Base-by-base conservation (phyloP, 2,888 invertebrate species). In the Noctua janthina region DNA sequence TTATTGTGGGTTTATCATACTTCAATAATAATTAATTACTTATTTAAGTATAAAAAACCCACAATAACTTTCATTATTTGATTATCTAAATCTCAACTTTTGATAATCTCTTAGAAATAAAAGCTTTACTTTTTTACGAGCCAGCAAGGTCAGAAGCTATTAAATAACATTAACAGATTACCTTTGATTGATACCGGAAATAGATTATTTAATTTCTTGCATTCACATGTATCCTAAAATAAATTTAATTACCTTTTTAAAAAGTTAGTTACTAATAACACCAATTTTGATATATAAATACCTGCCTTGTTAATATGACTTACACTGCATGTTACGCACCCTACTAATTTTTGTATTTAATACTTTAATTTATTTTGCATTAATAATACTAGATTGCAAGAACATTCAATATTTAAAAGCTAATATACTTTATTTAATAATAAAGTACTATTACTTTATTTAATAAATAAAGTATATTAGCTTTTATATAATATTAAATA, bases 241-340 rank as follows among this genome's bases (percentile, higher is more conserved):
- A 46, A 46, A 10, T 46, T 46, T 46, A 46, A 46, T 10, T 10
- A 10, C 10, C 46, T 10, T 46, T 46, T 46, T 46, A 46, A 46
- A 46, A 46, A 46, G 10, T 0, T 43, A 0, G 35, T 51, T 23
- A 59, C 56, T 43, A 62, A 49, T 17, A 46, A 20, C 11, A 66
- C n/a, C 1, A 79, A 43, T 56, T 23, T 23, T 6, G 0, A 10
- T 66, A 39, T 66, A 59, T 13, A 11, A 51, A 35, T 49, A 0
- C 15, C 17, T 68, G 39, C 4, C 15, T 0, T 35, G 7, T 76
- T 11, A 54, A 46, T 46, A 46, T 35, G 43, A 77, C 13, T n/a
- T 7, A 81, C 84, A 46, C 23, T 62, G 80, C 78, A 81, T 83
- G 80, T 43, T 23, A 49, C 35, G 35, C 17, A 35, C n/a, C 43